Conservation (phyloP, 2,888 invertebrate species). For the Drosophila hamatofila region DNA sequence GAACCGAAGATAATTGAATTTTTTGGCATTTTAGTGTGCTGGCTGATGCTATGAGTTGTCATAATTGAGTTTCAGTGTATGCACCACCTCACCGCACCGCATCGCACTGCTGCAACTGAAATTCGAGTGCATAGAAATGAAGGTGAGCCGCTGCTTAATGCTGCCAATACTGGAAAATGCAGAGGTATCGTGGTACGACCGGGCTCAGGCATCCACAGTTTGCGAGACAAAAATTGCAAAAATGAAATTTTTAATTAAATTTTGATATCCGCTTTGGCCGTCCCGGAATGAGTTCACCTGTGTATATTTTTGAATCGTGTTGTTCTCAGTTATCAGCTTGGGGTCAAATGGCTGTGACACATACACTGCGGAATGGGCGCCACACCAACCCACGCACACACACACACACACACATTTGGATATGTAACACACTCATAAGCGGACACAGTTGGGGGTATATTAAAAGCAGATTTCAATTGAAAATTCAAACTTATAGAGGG, state of each 20-base stretch:
- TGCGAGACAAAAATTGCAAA: slow-evolving; percentile 63
- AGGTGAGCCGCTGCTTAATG: slow-evolving; percentile 40
- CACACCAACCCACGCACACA: neutral
- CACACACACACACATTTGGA: slow-evolving; percentile 2
- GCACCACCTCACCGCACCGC: slow-evolving; percentile 16
- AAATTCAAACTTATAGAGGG: slow-evolving; percentile 52
- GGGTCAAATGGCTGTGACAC: slow-evolving; percentile 24
- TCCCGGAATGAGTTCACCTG: slow-evolving; percentile 59
- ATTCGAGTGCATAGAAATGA: slow-evolving; percentile 58
- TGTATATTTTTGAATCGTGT: slow-evolving; percentile 48
- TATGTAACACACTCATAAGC: slow-evolving; percentile 9
- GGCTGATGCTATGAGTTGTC: slow-evolving; percentile 61
- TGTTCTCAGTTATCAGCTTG: slow-evolving; percentile 43
- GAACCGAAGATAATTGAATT: slow-evolving; percentile 72
- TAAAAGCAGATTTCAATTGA: slow-evolving; percentile 78
- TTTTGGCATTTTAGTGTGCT: slow-evolving; percentile 41
- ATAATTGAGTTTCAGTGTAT: slow-evolving; percentile 71
- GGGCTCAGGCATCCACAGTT: slow-evolving; percentile 8
- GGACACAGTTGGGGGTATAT: slow-evolving; percentile 57
- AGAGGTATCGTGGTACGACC: slow-evolving; percentile 20
- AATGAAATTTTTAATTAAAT: slow-evolving; percentile 82
- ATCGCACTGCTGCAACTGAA: slow-evolving; percentile 32
- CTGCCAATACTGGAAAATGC: slow-evolving; percentile 39
- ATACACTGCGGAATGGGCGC: slow-evolving; percentile 4
- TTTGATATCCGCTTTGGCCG: slow-evolving; percentile 68